Base-by-base conservation (phyloP, 2,113 vertebrate species). In the Tupaia chinensis region DNA sequence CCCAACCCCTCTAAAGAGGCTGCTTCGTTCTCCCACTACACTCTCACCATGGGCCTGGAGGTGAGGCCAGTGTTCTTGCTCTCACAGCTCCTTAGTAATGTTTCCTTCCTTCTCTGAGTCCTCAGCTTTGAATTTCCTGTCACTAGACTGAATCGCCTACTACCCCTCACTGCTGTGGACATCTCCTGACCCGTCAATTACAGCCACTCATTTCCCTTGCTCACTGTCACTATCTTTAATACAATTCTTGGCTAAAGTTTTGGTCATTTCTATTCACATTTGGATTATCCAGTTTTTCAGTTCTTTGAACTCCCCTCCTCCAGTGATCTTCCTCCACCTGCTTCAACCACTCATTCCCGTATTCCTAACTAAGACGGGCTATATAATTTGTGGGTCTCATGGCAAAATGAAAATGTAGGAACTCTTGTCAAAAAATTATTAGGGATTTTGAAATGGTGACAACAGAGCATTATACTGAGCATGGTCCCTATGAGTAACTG, bases 1-100 rank as follows among this genome's bases (percentile, higher is more conserved):
- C 34, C 27, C 5, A 1, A 7, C 9, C 0, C 66, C 19, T 1
- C 29, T 17, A 60, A 15, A n/a, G n/a, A 60, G 14, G 23, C 11
- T 56, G 22, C 34, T 77, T 20, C 89, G 14, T 32, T n/a, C 13
- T 76, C 77, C 34, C 53, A 15, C 54, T 8, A 9, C 19, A 9
- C 66, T 53, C 80, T 68, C 20, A 16, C 53, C 17, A 2, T 8
- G 10, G 17, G 6, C n/a, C 34, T 69, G 54, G 15, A 11, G 0
- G 7, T 17, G 72, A 77, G 15, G 53, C 44, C 60, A 23, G 16
- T 15, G 9, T 32, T 60, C 65, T 76, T 19, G 63, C 17, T 70
- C 44, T 56, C 20, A 29, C 5, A 34, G 54, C 17, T 54, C 15
- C 23, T 87, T 32, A 16, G 25, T 27, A 7, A 5, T 8, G 2